phyloP scores from a whole-genome alignment of 2,888 invertebrate species.

The Drosophila heteroneura region DNA sequence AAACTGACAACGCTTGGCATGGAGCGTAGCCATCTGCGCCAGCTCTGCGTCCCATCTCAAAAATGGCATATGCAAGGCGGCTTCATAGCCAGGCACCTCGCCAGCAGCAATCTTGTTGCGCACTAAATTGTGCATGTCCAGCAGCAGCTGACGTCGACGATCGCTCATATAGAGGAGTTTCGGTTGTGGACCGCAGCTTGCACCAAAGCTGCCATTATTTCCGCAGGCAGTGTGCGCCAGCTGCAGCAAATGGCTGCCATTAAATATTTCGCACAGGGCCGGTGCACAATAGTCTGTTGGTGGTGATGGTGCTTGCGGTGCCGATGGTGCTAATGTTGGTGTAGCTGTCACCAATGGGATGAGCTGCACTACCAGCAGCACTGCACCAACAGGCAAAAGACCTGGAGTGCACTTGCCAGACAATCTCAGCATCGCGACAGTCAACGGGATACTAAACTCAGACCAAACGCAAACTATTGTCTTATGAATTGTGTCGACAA shows the following conservation, averaged over 20 bases:
- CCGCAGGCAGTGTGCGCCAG: slow-evolving; percentile 78
- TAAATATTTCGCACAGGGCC: slow-evolving; percentile 78
- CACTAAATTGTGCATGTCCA: slow-evolving; percentile 83
- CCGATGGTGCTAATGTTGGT: background rate
- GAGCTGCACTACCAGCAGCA: slow-evolving; percentile 37
- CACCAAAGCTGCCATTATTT: slow-evolving; percentile 73
- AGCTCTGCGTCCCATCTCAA: slow-evolving; percentile 83
- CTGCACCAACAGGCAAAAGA: slow-evolving; percentile 39
- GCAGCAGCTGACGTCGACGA: slow-evolving; percentile 78
- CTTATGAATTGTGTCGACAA: slow-evolving; percentile 55
- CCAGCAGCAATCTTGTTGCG: slow-evolving; percentile 82
- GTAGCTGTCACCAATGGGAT: background rate
- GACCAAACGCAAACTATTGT: slow-evolving; percentile 34
- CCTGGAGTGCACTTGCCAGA: slow-evolving; percentile 45
- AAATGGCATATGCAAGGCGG: slow-evolving; percentile 82
- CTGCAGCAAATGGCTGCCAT: slow-evolving; percentile 79
- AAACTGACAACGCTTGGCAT: slow-evolving; percentile 82
- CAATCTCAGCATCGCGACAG: slow-evolving; percentile 52
- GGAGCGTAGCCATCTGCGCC: slow-evolving; percentile 80
- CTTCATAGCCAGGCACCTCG: slow-evolving; percentile 69
- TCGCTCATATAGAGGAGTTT: slow-evolving; percentile 81
- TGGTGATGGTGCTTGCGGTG: background rate
- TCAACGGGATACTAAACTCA: slow-evolving; percentile 50
- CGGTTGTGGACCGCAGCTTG: slow-evolving; percentile 68
- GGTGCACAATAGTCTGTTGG: slow-evolving; percentile 71